Evolutionary conservation across 1,140 invertebrate genomes (phyloP).

Genomic region (Nasonia vitripennis): DNA sequence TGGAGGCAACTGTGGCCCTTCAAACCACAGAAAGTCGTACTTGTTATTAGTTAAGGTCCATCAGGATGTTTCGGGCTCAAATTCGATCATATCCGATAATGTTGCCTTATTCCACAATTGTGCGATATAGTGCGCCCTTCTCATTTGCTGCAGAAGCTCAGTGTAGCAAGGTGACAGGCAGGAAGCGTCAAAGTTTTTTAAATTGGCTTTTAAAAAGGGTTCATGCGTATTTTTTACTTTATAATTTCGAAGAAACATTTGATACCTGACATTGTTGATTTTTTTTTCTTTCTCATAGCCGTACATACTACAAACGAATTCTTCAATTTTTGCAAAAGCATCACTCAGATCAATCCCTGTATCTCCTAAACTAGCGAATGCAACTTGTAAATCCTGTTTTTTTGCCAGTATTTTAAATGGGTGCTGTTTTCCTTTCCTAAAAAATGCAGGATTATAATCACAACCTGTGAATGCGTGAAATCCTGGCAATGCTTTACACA

Average conservation of each 20-base stretch:
- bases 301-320: not conserved
- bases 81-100: not conserved
- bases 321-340: not conserved
- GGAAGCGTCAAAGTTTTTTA: conserved; percentile 55
- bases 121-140: conserved; percentile 49
- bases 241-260: conserved; percentile 19
- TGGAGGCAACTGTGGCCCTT: conserved; percentile 49
- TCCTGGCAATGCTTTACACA: no score
- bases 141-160: conserved; percentile 52
- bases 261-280: not conserved
- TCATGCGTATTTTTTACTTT: conserved; percentile 33
- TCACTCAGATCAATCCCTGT: not conserved
- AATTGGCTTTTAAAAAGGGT: conserved; percentile 36
- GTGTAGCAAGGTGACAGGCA: conserved; percentile 54
- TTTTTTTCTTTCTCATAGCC: not conserved
- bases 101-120: conserved; percentile 50
- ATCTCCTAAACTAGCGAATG: no score
- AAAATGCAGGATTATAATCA: no score
- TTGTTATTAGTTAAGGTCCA: conserved; percentile 42
- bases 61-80: conserved; percentile 36
- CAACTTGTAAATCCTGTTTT: no score
- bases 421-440: no score
- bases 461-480: no score
- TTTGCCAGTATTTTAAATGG: no score
- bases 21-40: conserved; percentile 53